Conservation (phyloP, 2,113 vertebrate species). For the Chunga burmeisteri region DNA sequence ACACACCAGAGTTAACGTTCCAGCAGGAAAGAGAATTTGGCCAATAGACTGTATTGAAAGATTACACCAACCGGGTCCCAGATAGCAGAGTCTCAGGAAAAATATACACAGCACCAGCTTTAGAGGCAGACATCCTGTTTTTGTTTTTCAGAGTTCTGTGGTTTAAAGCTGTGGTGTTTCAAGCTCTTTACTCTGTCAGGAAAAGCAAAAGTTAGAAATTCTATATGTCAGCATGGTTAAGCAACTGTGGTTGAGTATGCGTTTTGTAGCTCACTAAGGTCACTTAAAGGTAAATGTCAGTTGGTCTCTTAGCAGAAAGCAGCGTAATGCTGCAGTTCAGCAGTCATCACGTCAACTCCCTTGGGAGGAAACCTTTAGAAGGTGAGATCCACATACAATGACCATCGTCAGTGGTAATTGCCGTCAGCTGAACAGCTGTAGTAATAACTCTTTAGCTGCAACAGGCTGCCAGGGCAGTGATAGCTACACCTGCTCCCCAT, state of each 20-base stretch:
- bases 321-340: neutral
- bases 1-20: neutral
- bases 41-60: neutral
- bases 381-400: neutral
- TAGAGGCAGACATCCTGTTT: constrained; percentile 22
- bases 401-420: neutral
- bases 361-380: neutral
- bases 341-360: neutral
- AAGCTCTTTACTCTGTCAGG: neutral
- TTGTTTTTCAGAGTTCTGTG: constrained; percentile 40
- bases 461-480: neutral
- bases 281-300: neutral
- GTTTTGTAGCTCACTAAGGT: neutral
- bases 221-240: neutral
- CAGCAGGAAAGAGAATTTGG: neutral
- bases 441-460: neutral
- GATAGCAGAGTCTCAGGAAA: neutral
- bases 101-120: neutral
- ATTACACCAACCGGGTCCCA: neutral
- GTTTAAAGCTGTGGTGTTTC: neutral
- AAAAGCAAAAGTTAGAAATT: constrained; percentile 26
- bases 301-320: neutral
- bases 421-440: neutral
- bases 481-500: neutral
- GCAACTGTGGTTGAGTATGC: neutral